phyloP scores from a whole-genome alignment of 2,113 vertebrate species.

The Cathartes aura region DNA sequence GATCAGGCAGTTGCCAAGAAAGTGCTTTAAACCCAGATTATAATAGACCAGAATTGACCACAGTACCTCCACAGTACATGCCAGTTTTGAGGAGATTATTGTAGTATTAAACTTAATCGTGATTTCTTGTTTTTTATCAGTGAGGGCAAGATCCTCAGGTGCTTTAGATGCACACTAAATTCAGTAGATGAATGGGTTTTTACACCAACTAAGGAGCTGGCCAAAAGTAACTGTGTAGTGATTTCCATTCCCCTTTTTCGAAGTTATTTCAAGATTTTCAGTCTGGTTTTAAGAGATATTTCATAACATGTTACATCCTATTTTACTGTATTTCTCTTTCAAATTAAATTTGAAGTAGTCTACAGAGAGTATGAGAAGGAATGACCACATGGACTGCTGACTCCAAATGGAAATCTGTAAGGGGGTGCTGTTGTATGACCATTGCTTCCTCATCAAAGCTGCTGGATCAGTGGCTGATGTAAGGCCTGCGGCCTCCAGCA shows the following conservation, averaged over 20 bases:
- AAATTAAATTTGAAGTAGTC: background rate
- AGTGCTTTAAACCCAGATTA: background rate
- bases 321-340: background rate
- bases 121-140: background rate
- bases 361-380: background rate
- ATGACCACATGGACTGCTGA: background rate
- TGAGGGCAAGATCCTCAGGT: background rate
- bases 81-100: background rate
- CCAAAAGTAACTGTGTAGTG: background rate
- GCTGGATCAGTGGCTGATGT: background rate
- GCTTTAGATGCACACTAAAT: background rate
- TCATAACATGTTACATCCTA: accelerated
- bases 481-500: background rate
- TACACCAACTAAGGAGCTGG: background rate
- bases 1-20: background rate
- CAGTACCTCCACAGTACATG: background rate
- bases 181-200: background rate
- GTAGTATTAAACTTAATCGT: background rate
- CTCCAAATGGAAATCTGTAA: background rate
- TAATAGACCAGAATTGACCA: background rate
- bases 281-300: background rate
- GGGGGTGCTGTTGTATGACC: background rate
- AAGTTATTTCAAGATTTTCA: background rate
- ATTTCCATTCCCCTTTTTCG: background rate
- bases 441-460: background rate